A percentile compares a stretch with the other conserved stretches of the same genome.
Conservation (phyloP, 2,888 invertebrate species). For the Patella caerulea region DNA sequence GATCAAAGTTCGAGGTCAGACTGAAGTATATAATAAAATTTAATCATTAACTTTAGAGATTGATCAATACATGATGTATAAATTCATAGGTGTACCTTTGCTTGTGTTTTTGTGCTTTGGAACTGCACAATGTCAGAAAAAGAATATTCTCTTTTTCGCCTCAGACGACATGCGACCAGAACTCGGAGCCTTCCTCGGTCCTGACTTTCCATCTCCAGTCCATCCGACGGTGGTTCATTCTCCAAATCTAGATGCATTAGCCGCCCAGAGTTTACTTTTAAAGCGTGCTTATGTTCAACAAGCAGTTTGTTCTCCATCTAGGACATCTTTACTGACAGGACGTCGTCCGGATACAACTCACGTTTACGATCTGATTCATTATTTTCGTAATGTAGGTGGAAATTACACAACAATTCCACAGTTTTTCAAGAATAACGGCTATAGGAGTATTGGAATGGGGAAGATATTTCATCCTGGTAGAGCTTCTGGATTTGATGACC, state of each 20-base stretch:
- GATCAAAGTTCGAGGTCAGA: too few species aligned
- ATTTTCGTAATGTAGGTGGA: conserved; percentile 37
- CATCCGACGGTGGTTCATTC: conserved; percentile 35
- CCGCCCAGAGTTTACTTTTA: conserved; percentile 30
- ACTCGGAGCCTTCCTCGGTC: conserved; percentile 22
- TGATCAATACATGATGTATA: too few species aligned
- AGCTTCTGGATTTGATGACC: conserved; percentile 13
- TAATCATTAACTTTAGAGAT: too few species aligned
- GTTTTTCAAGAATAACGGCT: conserved; percentile 44
- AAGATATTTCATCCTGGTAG: conserved; percentile 31
- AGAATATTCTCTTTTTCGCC: conserved; percentile 39
- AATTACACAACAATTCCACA: conserved; percentile 46
- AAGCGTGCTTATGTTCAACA: conserved; percentile 34
- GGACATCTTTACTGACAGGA: conserved; percentile 35
- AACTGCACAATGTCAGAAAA: conserved; percentile 1
- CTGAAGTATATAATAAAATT: too few species aligned
- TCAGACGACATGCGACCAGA: conserved; percentile 40
- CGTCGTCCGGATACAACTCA: conserved; percentile 44
- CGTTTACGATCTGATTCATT: conserved; percentile 37
- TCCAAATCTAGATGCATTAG: conserved; percentile 34
- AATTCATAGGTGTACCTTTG: not conserved
- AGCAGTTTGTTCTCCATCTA: conserved; percentile 30
- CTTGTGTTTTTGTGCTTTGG: not conserved
- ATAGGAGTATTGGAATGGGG: conserved; percentile 36
- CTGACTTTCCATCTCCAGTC: conserved; percentile 21